Evolutionary conservation across 2,113 vertebrate genomes (phyloP), one percentile per base, ranked within the genome.

Genomic region (Hypanus sabinus): DNA sequence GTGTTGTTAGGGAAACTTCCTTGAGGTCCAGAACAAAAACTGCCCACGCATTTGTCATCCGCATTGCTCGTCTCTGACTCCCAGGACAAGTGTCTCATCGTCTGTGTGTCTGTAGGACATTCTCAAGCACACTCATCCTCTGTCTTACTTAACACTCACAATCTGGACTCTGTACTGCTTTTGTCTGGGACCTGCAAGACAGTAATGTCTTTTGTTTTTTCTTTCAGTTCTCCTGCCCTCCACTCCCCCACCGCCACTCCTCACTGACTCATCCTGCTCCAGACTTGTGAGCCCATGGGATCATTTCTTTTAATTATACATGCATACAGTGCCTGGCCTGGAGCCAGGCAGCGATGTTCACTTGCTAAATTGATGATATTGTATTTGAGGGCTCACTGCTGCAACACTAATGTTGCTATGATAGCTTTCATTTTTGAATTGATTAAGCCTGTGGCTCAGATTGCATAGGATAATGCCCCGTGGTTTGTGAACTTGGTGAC

Each of bases 221-320:
- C 60, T 90, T 90, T 65, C 33, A 90, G 9, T 68, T 93, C 65
- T 27, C 62, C 62, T 24, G 90, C 6, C 8, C 8, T 85, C 81
- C 85, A 24, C 90, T 18, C 68, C 22, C 11, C 36, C 68, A 68
- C 90, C 90, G 20, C 90, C 12, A 36, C 80, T 20, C 80, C 14
- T 71, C 90, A 38, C 90, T 93, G 90, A 90, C 36, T 73, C 90
- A 93, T 93, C 90, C 90, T 46, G 33, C 27, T 93, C 90, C 68
- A 73, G 33, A 73, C 68, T 73, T n/a, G 57, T 33, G 22, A 46
- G 36, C 90, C 90, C 68, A 93, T 24, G 36, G 36, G 90, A 38
- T 22, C 10, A n/a, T 93, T 33, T 46, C 55, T 90, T 93, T 73
- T 36, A 73, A 73, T 71, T 93, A 73, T 93, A 55, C 38, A 73